Percentiles rank a stretch among this genome's conserved stretches.
phyloP scores from a whole-genome alignment of 2,888 invertebrate genomes.

The Lasioglossum villosulum region DNA sequence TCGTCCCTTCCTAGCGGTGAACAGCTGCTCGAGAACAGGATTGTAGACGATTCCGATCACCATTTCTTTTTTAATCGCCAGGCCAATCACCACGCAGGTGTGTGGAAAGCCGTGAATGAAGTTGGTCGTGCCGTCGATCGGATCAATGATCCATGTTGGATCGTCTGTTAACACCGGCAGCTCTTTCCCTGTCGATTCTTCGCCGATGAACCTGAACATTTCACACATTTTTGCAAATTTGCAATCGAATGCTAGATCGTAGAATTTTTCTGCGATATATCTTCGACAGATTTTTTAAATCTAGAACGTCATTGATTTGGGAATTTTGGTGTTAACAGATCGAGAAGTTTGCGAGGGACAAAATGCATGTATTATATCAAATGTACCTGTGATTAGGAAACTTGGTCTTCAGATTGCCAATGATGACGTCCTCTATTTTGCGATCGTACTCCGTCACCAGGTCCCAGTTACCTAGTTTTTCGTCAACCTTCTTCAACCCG shows the following conservation, averaged over 20 bases:
- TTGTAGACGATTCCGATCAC: conserved; percentile 91
- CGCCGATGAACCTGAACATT: conserved; percentile 90
- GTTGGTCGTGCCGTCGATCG: conserved; percentile 96
- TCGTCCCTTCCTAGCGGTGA: conserved; percentile 89
- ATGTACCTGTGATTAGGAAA: conserved; percentile 89
- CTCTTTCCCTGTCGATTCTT: conserved; percentile 88
- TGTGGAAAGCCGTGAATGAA: conserved; percentile 91
- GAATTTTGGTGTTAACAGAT: background rate
- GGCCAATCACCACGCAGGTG: conserved; percentile 89
- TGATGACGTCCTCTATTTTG: conserved; percentile 90
- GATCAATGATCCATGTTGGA: conserved; percentile 95
- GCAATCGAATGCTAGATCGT: background rate
- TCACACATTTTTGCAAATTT: background rate
- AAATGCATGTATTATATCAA: background rate
- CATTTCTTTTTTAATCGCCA: conserved; percentile 87
- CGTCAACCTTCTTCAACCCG: conserved; percentile 83
- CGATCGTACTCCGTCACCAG: conserved; percentile 93
- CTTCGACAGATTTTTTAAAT: background rate
- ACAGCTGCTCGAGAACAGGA: conserved; percentile 90
- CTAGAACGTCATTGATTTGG: background rate
- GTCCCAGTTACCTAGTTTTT: conserved; percentile 89
- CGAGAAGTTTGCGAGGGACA: background rate
- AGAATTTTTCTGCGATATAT: background rate
- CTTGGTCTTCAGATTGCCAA: conserved; percentile 86
- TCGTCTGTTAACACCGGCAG: conserved; percentile 89